Evolutionary conservation across 2,888 invertebrate genomes (phyloP).

Genomic region (Drosophila greeni): DNA sequence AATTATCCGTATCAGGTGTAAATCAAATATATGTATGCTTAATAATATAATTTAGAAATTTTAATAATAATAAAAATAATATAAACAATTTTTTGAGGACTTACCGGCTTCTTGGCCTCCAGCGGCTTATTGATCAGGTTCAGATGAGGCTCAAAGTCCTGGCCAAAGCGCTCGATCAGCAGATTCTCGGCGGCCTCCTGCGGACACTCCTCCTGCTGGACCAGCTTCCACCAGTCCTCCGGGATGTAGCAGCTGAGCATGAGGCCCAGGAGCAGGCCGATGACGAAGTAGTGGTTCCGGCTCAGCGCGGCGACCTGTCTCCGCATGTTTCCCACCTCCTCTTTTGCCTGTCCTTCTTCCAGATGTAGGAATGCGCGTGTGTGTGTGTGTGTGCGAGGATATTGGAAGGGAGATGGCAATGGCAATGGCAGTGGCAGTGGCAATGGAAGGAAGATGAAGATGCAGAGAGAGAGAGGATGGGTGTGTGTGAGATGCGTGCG

Average conservation of each 20-base stretch:
- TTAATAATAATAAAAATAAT: neutral
- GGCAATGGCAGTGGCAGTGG: neutral
- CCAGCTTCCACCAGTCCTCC: constrained; percentile 77
- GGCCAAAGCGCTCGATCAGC: constrained; percentile 78
- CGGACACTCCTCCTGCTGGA: constrained; percentile 79
- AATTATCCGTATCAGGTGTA: no score
- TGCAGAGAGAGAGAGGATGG: neutral
- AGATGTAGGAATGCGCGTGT: constrained; percentile 7
- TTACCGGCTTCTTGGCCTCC: constrained; percentile 79
- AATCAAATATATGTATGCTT: no score
- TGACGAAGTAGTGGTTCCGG: constrained; percentile 78
- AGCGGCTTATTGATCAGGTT: constrained; percentile 79
- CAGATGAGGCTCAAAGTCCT: constrained; percentile 79
- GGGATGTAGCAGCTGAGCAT: constrained; percentile 77
- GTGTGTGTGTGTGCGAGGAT: neutral
- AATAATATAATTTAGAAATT: no score
- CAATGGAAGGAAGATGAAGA: constrained; percentile 3
- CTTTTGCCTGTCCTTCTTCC: neutral
- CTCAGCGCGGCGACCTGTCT: constrained; percentile 70
- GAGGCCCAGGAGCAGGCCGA: constrained; percentile 77
- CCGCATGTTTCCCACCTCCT: constrained; percentile 68
- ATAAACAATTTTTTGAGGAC: constrained; percentile 48
- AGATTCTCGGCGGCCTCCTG: constrained; percentile 77
- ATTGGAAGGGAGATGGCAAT: constrained; percentile 4
- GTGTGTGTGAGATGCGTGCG: neutral